Base-by-base conservation (phyloP, 2,888 invertebrate species). In the Cinara cedri region DNA sequence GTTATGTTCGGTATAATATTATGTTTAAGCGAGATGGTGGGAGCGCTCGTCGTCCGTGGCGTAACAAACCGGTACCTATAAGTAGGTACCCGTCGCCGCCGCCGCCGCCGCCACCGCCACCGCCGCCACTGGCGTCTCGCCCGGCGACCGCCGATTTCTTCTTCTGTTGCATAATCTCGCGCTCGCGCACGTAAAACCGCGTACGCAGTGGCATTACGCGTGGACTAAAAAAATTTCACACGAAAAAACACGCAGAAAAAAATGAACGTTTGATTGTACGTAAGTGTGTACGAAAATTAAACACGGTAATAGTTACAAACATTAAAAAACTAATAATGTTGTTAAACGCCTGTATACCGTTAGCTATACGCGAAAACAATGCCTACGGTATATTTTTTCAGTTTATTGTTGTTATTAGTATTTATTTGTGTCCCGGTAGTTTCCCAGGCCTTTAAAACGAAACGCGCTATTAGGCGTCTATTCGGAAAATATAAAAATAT, bases 41-140 rank as follows among this genome's bases (percentile, higher is more conserved):
- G 63, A 46, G 54, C 65, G 42, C 54, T 65, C 65, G 74, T 74
- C 49, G 75, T 54, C 75, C 66, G 75, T 76, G 68, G 78, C 78
- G 78, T 78, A 78, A 78, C 78, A 70, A 70, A 78, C 78, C 68
- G 78, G 78, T 78, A 68, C 70, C 21, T 24, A 34, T 4, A 6
- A 8, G 21, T 14, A 21, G 21, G 14, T 13, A 19, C 11, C 42
- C 54, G 21, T 8, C n/a, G 46, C 21, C 60, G 57, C 55, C 46
- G 24, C 3, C 49, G 24, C 34, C 62, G 14, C 42, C 9, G 34
- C 14, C 1, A 13, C 66, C 6, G 1, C 19, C 14, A 26, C 26
- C 60, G 10, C 9, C 44, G 46, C 65, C 21, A 21, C 46, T 21
- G 46, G 16, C 65, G 14, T 21, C 44, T 44, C 6, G 44, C 11